Evolutionary conservation across 2,888 invertebrate species (phyloP).

Genomic region (Yponomeuta cagnagella): DNA sequence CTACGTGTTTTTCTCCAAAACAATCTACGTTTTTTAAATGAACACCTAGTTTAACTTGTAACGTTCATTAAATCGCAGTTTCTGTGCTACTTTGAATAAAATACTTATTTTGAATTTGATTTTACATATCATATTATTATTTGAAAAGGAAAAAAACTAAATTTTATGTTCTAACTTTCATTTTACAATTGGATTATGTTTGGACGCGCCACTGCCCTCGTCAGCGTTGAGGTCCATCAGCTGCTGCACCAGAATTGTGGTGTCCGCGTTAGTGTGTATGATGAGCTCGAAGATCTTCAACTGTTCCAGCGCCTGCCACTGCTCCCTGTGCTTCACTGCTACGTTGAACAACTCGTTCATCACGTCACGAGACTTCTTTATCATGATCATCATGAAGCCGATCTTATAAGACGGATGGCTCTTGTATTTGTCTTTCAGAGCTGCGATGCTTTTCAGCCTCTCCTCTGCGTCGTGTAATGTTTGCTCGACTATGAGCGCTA

Average conservation of each 20-base stretch:
- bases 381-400: slow-evolving; percentile 53
- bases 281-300: slow-evolving; percentile 59
- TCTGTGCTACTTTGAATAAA: no score
- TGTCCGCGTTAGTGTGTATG: slow-evolving; percentile 59
- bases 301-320: slow-evolving; percentile 58
- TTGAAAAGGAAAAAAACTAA: no score
- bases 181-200: no score
- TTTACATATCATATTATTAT: no score
- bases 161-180: no score
- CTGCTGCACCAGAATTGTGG: slow-evolving; percentile 51
- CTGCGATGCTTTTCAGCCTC: neutral
- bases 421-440: slow-evolving; percentile 32
- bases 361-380: slow-evolving; percentile 52
- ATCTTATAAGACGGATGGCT: slow-evolving; percentile 25
- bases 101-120: no score
- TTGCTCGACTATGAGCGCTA: neutral
- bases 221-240: slow-evolving; percentile 47
- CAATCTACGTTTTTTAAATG: no score
- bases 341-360: slow-evolving; percentile 58
- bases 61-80: no score
- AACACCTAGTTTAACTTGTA: no score
- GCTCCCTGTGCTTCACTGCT: slow-evolving; percentile 52
- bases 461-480: neutral
- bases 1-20: no score
- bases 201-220: neutral